Conservation (phyloP, 2,113 vertebrate genomes). For the Tor tambroides region DNA sequence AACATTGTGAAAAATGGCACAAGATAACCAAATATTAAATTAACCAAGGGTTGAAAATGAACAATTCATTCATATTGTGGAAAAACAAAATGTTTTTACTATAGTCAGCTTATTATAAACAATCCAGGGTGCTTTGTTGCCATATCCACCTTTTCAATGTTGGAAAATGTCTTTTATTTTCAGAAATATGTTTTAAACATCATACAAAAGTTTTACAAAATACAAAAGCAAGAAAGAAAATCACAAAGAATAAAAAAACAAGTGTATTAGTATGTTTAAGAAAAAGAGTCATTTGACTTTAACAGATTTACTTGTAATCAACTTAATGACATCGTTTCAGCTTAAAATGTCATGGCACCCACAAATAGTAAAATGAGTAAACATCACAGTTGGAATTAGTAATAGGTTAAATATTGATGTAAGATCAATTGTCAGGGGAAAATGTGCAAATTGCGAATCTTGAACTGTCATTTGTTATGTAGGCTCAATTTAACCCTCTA, state of each 20-base stretch:
- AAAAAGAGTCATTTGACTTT: background rate
- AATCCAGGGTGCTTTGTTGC: background rate
- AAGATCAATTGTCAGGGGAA: background rate
- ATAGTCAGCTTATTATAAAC: background rate
- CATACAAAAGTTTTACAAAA: background rate
- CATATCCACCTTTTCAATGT: background rate
- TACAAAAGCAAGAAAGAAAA: background rate
- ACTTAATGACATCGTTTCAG: background rate
- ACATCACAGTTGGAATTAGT: background rate
- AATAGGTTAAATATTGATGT: background rate
- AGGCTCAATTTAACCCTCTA: background rate
- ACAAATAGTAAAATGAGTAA: background rate
- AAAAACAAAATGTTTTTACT: background rate
- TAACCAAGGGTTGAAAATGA: background rate
- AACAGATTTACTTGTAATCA: background rate
- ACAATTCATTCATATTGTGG: too few relatives aligned
- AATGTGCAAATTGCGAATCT: background rate
- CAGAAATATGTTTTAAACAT: background rate
- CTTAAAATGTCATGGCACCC: background rate
- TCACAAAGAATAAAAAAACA: background rate
- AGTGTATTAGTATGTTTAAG: slow-evolving; percentile 3
- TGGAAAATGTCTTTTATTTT: background rate
- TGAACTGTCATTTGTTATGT: background rate
- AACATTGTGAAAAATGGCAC: background rate
- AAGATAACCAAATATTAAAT: background rate